Evolutionary conservation across 2,113 vertebrate genomes (phyloP).

Genomic region (Ancistrus triradiatus): DNA sequence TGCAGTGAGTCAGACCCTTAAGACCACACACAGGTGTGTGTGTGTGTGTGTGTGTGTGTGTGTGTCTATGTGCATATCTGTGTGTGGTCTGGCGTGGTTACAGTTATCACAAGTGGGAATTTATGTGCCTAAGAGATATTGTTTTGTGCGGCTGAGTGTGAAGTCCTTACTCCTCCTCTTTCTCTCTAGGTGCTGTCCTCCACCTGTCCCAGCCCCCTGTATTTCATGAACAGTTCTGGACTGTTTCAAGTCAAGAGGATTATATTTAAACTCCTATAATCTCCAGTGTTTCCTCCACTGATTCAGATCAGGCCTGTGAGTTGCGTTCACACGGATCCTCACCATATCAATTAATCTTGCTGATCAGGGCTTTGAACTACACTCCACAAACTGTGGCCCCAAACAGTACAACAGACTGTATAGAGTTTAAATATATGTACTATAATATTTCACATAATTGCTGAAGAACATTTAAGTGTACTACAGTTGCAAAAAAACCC

Average conservation of each 20-base stretch:
- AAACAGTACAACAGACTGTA: neutral
- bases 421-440: neutral
- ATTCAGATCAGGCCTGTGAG: conserved; percentile 34
- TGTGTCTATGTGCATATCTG: conserved; percentile 34
- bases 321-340: conserved; percentile 27
- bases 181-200: conserved; percentile 29
- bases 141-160: conserved; percentile 49
- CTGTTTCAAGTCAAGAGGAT: conserved; percentile 57
- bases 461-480: neutral
- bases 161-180: conserved; percentile 34
- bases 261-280: conserved; percentile 65
- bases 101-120: conserved; percentile 59
- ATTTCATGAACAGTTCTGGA: conserved; percentile 56
- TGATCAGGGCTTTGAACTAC: neutral
- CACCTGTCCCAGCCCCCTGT: conserved; percentile 24
- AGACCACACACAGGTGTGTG: conserved; percentile 53
- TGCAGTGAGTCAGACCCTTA: conserved; percentile 52
- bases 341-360: conserved; percentile 16
- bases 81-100: conserved; percentile 62
- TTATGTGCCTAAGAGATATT: conserved; percentile 55
- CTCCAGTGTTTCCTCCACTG: conserved; percentile 62
- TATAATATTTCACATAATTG: neutral
- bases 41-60: conserved; percentile 43
- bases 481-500: too few species aligned
- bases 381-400: neutral